These are phyloP conservation scores for Drosophila lacteicornis DNA, from an alignment of 1,140 invertebrate genomes.

Conservation along the genomic window DNA sequence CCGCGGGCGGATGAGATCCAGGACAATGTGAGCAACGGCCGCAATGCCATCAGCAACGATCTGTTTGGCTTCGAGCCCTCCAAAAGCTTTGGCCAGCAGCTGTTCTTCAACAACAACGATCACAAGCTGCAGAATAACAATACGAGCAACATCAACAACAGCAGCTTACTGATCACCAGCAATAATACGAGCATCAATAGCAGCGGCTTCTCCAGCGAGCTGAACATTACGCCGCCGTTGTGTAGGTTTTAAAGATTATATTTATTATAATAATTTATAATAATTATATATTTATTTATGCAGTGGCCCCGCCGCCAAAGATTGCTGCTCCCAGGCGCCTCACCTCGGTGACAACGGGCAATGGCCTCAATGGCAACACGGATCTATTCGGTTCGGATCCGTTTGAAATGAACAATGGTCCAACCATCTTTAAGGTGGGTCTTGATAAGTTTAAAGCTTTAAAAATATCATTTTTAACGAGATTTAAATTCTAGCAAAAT, in stretches of 20 bases:
- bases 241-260: conserved; percentile 85
- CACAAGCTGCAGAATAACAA: conserved; percentile 73
- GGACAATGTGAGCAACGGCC: conserved; percentile 78
- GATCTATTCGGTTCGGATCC: conserved; percentile 90
- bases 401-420: conserved; percentile 85
- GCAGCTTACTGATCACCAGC: conserved; percentile 54
- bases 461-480: not conserved
- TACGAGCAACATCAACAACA: conserved; percentile 52
- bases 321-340: conserved; percentile 85
- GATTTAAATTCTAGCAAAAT: conserved; percentile 56
- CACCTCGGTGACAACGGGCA: conserved; percentile 64
- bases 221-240: conserved; percentile 87
- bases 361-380: conserved; percentile 86
- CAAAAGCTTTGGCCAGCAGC: conserved; percentile 85
- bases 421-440: conserved; percentile 79
- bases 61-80: conserved; percentile 80
- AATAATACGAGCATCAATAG: conserved; percentile 70
- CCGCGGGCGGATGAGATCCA: conserved; percentile 90
- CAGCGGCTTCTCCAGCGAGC: conserved; percentile 76
- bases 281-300: conserved; percentile 51
- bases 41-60: conserved; percentile 81
- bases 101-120: conserved; percentile 76
- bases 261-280: too few relatives aligned
- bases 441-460: too few relatives aligned
- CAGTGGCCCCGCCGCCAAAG: conserved; percentile 93